Percentiles rank a stretch among this genome's conserved stretches.
These are phyloP conservation scores for Cantharis flavilabris DNA, from an alignment of 2,888 invertebrate genomes.

Conservation along the genomic window DNA sequence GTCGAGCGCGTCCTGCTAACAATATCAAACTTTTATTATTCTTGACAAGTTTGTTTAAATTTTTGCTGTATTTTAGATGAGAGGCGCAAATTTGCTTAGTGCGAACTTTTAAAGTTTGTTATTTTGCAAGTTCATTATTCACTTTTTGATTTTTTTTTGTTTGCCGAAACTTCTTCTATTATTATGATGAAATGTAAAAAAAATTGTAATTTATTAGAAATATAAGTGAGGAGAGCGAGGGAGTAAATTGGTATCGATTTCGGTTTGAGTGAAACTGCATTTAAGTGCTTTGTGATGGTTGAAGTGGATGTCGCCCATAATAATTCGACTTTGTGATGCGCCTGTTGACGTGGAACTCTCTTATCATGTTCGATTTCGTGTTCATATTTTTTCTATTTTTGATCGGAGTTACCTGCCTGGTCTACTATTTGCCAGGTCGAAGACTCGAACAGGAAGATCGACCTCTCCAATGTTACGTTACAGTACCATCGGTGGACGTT, in stretches of 20 bases:
- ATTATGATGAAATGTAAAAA: background rate
- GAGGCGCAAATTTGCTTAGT: conserved; percentile 15
- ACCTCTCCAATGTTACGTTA: conserved; percentile 53
- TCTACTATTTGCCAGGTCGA: conserved; percentile 76
- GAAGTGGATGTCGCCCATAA: conserved; percentile 38
- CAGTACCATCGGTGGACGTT: conserved; percentile 46
- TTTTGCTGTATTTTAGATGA: conserved; percentile 13
- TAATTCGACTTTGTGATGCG: conserved; percentile 66
- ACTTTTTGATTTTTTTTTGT: conserved; percentile 9
- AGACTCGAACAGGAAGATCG: conserved; percentile 58
- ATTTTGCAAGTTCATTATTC: conserved; percentile 16
- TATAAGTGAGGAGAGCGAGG: background rate
- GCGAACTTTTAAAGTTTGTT: conserved; percentile 16
- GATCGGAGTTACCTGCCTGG: conserved; percentile 80
- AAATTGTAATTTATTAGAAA: background rate
- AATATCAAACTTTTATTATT: conserved; percentile 22
- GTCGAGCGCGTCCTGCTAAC: conserved; percentile 8
- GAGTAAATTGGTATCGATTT: background rate
- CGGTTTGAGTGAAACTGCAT: conserved; percentile 14
- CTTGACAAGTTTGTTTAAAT: conserved; percentile 18
- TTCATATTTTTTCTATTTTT: conserved; percentile 86
- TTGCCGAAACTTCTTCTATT: conserved; percentile 3
- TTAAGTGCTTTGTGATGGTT: conserved; percentile 32
- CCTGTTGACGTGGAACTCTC: conserved; percentile 83
- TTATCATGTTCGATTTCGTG: conserved; percentile 87